Evolutionary conservation across 1,140 invertebrate genomes (phyloP), one percentile per base, ranked within the genome.

Genomic region (Spodoptera litura): DNA sequence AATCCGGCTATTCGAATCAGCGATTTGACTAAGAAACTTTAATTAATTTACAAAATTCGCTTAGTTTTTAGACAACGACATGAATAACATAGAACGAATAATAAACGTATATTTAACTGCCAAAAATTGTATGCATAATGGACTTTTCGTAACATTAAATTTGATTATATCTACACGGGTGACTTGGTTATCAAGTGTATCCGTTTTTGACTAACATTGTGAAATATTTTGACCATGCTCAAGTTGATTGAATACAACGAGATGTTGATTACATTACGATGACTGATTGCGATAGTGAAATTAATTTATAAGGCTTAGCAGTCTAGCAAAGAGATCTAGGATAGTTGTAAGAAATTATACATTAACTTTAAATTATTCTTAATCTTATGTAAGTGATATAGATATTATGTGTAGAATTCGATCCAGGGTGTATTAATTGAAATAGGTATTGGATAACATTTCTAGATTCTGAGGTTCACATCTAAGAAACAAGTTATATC

Each of bases 151-250:
- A 75, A 64, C 73, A 49, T 58, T 62, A 55, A 62, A 75, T 25
- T 15, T 44, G 53, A 61, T 58, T 74, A 51, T 75, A 62, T 53
- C 59, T 75, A 62, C 73, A 64, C 13, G 73, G 25, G 31, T 49
- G 49, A 62, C 31, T 51, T 27, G 52, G 58, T 74, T 75, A 75
- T 75, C 59, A 75, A 53, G 49, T 12, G 3, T 64, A 49, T 75
- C 27, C 58, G 44, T 81, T 83, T 81, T 84, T 71, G 70, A 74
- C 62, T 76, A 64, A 74, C 73, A 81, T 83, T 83, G 79, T 78
- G 81, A 73, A 83, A 83, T 80, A 31, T 72, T 78, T 75, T 75
- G 73, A 82, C 68, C 61, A 64, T 53, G 20, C 13, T n/a, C 49
- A 52, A 56, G 31, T 44, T 77, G 78, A 82, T 79, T 79, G 81